Evolutionary conservation across 2,113 vertebrate genomes (phyloP).

Genomic region (Aegithalos caudatus): DNA sequence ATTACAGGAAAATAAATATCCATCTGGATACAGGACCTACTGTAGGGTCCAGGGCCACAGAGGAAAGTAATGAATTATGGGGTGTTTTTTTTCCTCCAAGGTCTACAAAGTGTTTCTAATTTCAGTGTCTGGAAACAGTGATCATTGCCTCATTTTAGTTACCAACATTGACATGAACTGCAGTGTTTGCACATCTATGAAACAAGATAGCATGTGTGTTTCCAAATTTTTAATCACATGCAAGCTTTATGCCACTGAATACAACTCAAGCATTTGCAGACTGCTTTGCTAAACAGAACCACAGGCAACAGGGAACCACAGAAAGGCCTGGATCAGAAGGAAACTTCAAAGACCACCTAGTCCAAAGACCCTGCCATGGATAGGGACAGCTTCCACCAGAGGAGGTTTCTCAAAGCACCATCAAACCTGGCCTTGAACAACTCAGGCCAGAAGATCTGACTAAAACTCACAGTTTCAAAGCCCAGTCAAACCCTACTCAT

Average conservation of each 20-base stretch:
- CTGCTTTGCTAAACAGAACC: not conserved
- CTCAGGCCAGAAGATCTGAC: not conserved
- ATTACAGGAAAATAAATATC: not conserved
- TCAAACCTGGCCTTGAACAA: not conserved
- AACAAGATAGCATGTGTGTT: fast-evolving
- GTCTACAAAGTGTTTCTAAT: not conserved
- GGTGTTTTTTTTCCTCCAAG: fast-evolving
- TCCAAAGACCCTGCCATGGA: not conserved
- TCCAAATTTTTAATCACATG: not conserved
- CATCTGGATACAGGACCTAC: not conserved
- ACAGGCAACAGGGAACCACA: not conserved
- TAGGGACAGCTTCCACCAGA: not conserved
- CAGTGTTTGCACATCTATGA: not conserved
- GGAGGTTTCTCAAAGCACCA: not conserved
- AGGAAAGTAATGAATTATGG: not conserved
- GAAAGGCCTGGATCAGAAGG: not conserved
- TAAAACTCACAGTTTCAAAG: not conserved
- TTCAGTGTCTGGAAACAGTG: not conserved
- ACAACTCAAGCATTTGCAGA: not conserved
- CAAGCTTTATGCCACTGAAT: not conserved
- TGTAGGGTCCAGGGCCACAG: not conserved
- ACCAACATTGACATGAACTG: not conserved
- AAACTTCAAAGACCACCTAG: not conserved
- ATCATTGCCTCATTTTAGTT: not conserved
- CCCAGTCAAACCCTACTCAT: not conserved